Conservation (phyloP, 2,888 invertebrate genomes). For the Thera britannica region DNA sequence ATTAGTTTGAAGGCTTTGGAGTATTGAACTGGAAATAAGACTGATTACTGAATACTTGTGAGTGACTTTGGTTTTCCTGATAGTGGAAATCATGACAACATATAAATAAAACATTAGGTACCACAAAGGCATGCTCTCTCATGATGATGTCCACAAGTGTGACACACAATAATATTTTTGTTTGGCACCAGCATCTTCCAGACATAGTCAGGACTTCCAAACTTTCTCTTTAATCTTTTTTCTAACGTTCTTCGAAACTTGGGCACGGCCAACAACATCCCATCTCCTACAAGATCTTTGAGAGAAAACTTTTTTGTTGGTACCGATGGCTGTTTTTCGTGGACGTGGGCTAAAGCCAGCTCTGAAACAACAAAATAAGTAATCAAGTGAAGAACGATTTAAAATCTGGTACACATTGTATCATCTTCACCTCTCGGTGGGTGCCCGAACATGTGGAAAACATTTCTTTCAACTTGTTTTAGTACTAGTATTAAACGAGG, state of each 20-base stretch:
- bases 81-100: background rate
- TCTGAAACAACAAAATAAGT: conserved; percentile 55
- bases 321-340: conserved; percentile 48
- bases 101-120: conserved; percentile 59
- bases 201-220: conserved; percentile 87
- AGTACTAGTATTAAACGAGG: conserved; percentile 57
- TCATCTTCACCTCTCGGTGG: conserved; percentile 67
- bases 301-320: conserved; percentile 75
- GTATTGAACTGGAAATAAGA: too few species aligned
- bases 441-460: conserved; percentile 64
- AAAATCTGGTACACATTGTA: background rate
- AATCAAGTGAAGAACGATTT: background rate
- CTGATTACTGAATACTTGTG: too few species aligned
- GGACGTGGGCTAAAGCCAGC: conserved; percentile 64
- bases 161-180: conserved; percentile 90
- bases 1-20: too few species aligned
- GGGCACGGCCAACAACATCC: conserved; percentile 93
- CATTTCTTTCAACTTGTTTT: conserved; percentile 63
- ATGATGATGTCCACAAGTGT: conserved; percentile 93
- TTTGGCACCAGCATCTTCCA: conserved; percentile 90
- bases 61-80: background rate
- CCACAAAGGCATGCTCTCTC: conserved; percentile 92
- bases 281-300: conserved; percentile 88
- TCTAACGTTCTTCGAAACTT: conserved; percentile 91
- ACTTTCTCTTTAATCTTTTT: conserved; percentile 89